A percentile compares a stretch with the other conserved stretches of the same genome.
Evolutionary conservation across 2,888 invertebrate genomes (phyloP).

Genomic region (Colostygia pectinataria): DNA sequence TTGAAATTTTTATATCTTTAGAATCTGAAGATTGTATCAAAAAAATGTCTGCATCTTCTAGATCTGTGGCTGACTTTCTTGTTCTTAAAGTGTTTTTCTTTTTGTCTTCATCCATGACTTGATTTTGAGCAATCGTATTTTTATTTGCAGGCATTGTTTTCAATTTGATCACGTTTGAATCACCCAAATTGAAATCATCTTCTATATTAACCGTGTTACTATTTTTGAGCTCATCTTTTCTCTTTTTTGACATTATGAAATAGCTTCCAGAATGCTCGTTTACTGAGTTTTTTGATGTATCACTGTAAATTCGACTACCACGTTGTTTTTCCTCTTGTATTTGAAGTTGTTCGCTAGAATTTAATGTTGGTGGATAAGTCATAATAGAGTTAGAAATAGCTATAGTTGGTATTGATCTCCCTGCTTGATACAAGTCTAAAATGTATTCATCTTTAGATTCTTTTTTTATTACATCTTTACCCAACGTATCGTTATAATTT

Average conservation of each 20-base stretch:
- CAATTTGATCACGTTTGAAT: neutral
- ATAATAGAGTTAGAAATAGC: slow-evolving; percentile 54
- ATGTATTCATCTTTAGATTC: slow-evolving; percentile 33
- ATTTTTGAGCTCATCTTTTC: slow-evolving; percentile 27
- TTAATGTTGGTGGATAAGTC: slow-evolving; percentile 54
- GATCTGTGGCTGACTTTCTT: slow-evolving; percentile 1
- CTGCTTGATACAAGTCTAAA: slow-evolving; percentile 36
- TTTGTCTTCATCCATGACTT: neutral
- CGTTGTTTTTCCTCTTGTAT: slow-evolving; percentile 33
- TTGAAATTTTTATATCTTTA: neutral
- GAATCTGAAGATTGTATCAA: neutral
- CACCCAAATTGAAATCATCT: slow-evolving; percentile 12
- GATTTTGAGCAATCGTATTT: neutral
- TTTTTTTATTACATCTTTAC: slow-evolving; percentile 23
- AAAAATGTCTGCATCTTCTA: neutral
- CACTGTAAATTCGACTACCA: slow-evolving; percentile 6
- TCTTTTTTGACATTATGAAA: slow-evolving; percentile 47
- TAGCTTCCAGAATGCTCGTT: slow-evolving; percentile 42
- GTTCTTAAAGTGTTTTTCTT: neutral
- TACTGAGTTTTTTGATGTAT: slow-evolving; percentile 30
- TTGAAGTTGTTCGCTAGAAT: slow-evolving; percentile 35
- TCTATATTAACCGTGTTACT: slow-evolving; percentile 10
- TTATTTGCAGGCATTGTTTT: neutral
- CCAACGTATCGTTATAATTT: slow-evolving; percentile 11
- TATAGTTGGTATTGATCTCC: slow-evolving; percentile 31